A percentile compares a stretch with the other conserved stretches of the same genome.
Evolutionary conservation across 37 sponge, comb jelly and placozoan genomes (phyloP).

Genomic region (Ephydatia muelleri): DNA sequence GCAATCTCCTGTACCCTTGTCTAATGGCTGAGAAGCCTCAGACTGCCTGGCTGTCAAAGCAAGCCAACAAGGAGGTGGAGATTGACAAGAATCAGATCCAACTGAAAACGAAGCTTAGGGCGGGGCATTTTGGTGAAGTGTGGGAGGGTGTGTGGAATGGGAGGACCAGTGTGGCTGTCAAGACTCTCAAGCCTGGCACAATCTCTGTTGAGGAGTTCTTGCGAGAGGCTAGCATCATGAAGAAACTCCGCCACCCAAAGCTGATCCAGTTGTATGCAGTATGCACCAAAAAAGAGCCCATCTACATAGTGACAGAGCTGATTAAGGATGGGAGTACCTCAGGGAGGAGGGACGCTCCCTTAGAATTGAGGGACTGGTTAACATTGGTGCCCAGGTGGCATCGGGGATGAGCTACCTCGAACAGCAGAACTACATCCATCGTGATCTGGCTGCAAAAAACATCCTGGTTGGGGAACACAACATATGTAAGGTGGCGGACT

Average conservation of each 20-base stretch:
- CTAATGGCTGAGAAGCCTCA: conserved; percentile 69
- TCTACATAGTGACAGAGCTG: conserved; percentile 89
- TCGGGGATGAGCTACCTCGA: conserved; percentile 96
- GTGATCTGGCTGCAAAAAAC: conserved; percentile 97
- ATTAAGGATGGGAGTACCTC: too few relatives aligned
- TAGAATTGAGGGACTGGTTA: too few relatives aligned
- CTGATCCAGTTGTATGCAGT: conserved; percentile 95
- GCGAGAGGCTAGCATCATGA: conserved; percentile 88
- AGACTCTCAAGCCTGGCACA: conserved; percentile 85
- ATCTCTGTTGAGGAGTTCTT: conserved; percentile 77
- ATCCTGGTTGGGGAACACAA: conserved; percentile 94
- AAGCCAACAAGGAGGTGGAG: conserved; percentile 96
- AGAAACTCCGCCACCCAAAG: conserved; percentile 89
- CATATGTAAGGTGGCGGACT: conserved; percentile 94
- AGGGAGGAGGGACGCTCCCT: too few relatives aligned
- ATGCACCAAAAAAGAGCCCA: conserved; percentile 93
- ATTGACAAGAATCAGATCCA: conserved; percentile 70
- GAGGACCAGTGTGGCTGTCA: conserved; percentile 85
- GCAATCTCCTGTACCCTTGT: conserved; percentile 64
- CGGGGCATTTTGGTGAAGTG: conserved; percentile 97
- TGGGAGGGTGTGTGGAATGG: conserved; percentile 91
- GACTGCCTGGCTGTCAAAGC: conserved; percentile 76
- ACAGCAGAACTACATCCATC: conserved; percentile 96
- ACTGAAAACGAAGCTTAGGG: conserved; percentile 69
- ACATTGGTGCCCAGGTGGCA: conserved; percentile 92